Evolutionary conservation across 2,888 invertebrate genomes (phyloP), one percentile per base, ranked within the genome.

Genomic region (Notodonta ziczac): DNA sequence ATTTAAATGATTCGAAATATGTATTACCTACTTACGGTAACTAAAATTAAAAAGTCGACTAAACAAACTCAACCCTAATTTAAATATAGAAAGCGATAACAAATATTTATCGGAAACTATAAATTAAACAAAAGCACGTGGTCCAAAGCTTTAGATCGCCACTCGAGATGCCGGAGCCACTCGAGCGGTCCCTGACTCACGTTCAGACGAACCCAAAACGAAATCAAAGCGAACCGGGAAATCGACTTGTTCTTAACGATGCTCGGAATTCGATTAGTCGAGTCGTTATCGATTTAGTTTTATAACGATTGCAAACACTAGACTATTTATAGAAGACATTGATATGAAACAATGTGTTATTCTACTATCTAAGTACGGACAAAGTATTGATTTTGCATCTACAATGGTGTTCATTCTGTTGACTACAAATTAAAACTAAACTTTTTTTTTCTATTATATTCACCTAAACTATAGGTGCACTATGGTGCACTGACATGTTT

Each of bases 91-190:
- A 72, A 69, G 62, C 60, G 46, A 57, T 59, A 57, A 39, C 16
- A 54, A 59, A 62, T 65, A 62, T 69, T 76, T 65, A 71, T 62
- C 58, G 58, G 42, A 12, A 53, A 65, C 59, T 52, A 70, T 72
- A 72, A 67, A 74, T 66, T 67, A 67, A 52, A 67, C 57, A 59
- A 66, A 63, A 24, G 62, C 53, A 56, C 59, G 59, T 40, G 55
- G 58, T 63, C 66, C 66, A 63, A 69, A 69, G 60, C 64, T 60
- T 62, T 58, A 51, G 58, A 56, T 66, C 59, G 62, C 64, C 70
- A 70, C 77, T 77, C 56, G 73, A 74, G 57, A 68, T 65, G 54
- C 54, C 56, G 32, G 56, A 51, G 58, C 51, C 67, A 74, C 77
- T 76, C 54, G 65, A 76, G 52, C 46, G 56, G 52, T 46, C 59